A percentile compares a stretch with the other conserved stretches of the same genome.
phyloP scores from a whole-genome alignment of 2,113 vertebrate genomes.

The Brachypodius melanocephalos region DNA sequence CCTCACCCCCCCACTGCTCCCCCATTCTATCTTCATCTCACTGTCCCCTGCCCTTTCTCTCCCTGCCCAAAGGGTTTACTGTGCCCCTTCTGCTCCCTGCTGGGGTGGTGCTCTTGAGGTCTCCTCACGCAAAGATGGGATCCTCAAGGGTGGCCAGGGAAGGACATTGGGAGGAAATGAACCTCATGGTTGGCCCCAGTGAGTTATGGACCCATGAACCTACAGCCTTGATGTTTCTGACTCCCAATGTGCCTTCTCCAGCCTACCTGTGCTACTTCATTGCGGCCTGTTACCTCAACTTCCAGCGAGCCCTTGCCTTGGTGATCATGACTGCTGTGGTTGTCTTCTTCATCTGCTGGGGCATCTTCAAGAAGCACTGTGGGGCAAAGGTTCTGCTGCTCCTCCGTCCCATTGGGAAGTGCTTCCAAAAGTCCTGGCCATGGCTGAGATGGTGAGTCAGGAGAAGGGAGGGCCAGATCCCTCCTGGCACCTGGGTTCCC shows the following conservation, averaged over 20 bases:
- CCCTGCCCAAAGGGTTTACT: not conserved
- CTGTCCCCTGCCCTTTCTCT: not conserved
- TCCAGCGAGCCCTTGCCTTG: slow-evolving; percentile 83
- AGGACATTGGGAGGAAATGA: not conserved
- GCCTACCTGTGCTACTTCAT: slow-evolving; percentile 86
- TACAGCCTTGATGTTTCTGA: not conserved
- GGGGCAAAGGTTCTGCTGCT: slow-evolving; percentile 71
- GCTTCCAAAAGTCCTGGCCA: slow-evolving; percentile 64
- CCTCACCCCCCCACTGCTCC: not conserved
- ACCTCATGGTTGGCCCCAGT: not conserved
- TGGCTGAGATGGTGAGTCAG: slow-evolving; percentile 90
- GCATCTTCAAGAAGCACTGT: slow-evolving; percentile 74
- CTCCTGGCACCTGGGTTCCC: not conserved
- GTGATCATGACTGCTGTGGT: slow-evolving; percentile 82
- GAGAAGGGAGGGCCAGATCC: not conserved
- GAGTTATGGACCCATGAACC: rapidly evolving
- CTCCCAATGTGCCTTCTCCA: slow-evolving; percentile 34
- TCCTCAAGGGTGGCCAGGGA: not conserved
- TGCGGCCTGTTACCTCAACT: slow-evolving; percentile 83
- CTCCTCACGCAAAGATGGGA: rapidly evolving
- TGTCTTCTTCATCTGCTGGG: slow-evolving; percentile 57
- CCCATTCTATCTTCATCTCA: not conserved
- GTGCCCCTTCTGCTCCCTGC: not conserved
- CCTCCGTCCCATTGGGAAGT: slow-evolving; percentile 56
- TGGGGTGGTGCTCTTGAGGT: not conserved